Base-by-base conservation (phyloP, 64 coral and sea anemone species). In the Stichodactyla mertensii region DNA sequence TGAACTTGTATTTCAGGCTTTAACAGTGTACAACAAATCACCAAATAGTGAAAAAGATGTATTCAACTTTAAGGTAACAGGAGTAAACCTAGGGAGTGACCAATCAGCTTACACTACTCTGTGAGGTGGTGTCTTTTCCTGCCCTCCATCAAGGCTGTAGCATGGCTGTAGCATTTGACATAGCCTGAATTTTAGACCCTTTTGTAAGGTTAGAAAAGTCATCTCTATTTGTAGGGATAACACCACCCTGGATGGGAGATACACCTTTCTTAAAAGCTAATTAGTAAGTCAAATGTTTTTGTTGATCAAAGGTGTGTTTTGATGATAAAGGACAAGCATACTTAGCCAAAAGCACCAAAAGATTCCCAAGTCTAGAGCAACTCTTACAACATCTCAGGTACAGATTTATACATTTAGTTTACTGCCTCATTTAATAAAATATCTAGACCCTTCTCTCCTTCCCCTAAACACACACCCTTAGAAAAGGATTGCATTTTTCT, bases 361-460 rank as follows among this genome's bases (percentile, higher is more conserved):
- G 55, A 62, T 92, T 92, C 83, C 57, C 90, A 81, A 27, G 79
- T 18, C 55, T 92, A 36, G 54, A 52, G 53, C 19, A 54, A 52
- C 85, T 92, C n/a, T 71, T 92, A 64, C 77, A 70, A 70, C 82
- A 71, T 74, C 85, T 92, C 12, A 87, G 90, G 89, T 91, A 51
- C 6, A 18, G 52, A 3, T 19, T 24, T 45, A 45, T 45, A 45
- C 36, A 45, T 45, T 45, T 45, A 45, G 36, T 45, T 45, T 45
- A 45, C 36, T 45, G 36, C 36, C 36, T 45, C 3, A 2, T 45
- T 45, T 45, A 45, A 45, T 45, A 45, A 45, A 0, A 45, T 45
- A 45, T 4, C 36, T 45, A 45, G 3, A 45, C 36, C 36, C 36
- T 45, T 2, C 36, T 45, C 36, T 45, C 36, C 36, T 45, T 45